phyloP scores from a whole-genome alignment of 2,888 invertebrate genomes.

The Troides helena region DNA sequence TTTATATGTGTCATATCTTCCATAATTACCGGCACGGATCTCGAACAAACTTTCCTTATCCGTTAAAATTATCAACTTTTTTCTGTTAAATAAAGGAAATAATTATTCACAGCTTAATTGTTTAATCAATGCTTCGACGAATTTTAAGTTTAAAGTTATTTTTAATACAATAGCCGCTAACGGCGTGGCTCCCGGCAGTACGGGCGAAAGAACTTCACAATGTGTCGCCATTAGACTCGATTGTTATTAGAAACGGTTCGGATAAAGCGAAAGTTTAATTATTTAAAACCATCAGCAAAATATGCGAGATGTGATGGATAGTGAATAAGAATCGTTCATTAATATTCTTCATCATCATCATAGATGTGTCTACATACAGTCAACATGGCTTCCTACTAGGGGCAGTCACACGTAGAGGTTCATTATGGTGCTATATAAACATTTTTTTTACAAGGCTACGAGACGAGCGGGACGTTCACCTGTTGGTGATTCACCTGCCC shows the following conservation, averaged over 20 bases:
- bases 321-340: slow-evolving; percentile 18
- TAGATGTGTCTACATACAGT: too few species aligned
- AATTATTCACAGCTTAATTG: background rate
- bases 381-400: too few species aligned
- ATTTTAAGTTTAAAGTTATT: background rate
- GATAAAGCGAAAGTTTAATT: slow-evolving; percentile 23
- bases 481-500: too few species aligned
- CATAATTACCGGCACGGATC: background rate
- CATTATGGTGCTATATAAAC: too few species aligned
- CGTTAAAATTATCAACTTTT: background rate
- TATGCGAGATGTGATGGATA: slow-evolving; percentile 10
- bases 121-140: background rate
- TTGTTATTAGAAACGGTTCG: slow-evolving; percentile 17
- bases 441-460: too few species aligned
- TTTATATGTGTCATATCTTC: background rate
- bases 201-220: background rate
- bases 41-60: background rate
- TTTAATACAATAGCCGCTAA: slow-evolving; percentile 8
- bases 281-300: slow-evolving; percentile 7
- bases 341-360: slow-evolving; percentile 6
- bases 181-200: background rate
- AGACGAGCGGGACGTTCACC: too few species aligned
- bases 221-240: slow-evolving; percentile 13
- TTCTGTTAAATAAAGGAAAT: background rate
- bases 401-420: too few species aligned